Base-by-base conservation (phyloP, 2,888 invertebrate genomes). In the Drosophila phalerata region DNA sequence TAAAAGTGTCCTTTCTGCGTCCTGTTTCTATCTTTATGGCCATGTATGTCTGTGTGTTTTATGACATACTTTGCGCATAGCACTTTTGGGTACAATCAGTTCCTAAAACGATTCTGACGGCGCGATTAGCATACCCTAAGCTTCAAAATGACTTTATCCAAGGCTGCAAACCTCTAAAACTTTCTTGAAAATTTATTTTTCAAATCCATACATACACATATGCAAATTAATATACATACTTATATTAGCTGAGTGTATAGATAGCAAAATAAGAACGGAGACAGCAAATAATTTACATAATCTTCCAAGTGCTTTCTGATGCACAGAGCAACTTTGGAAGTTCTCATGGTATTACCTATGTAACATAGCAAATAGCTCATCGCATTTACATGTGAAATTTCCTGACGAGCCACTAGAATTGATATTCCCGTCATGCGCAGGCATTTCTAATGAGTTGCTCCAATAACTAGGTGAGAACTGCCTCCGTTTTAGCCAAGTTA, bases 1-100 rank as follows among this genome's bases (percentile, higher is more conserved):
- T 67, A 75, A 75, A 75, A 64, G 63, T 25, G 47, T 51, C 76
- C 66, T 43, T 64, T 69, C 51, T 55, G 48, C 53, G 66, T 76
- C 76, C 71, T 57, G 66, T 42, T 66, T 64, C 66, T 67, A 68
- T 55, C 63, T 85, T 81, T 74, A 81, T 65, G 72, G 56, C 42
- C 48, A 19, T 32, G 13, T n/a, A n/a, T 32, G 19, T 57, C 3
- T 48, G n/a, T 38, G 32, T 37, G 15, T 40, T 19, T 79, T 79
- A 79, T 63, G 67, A 74, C 68, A 77, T 79, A 74, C 67, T 77
- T 78, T 51, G 43, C 34, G 17, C 34, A 42, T 49, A 58, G 43
- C 51, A 69, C 63, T 77, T 77, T 74, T 45, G 70, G 64, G 64
- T 49, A 56, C 48, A 61, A 61, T 60, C 73, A 69, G 48, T 51